Conservation (phyloP, 2,797 vertebrate genomes). For the Chrysocyon brachyurus region DNA sequence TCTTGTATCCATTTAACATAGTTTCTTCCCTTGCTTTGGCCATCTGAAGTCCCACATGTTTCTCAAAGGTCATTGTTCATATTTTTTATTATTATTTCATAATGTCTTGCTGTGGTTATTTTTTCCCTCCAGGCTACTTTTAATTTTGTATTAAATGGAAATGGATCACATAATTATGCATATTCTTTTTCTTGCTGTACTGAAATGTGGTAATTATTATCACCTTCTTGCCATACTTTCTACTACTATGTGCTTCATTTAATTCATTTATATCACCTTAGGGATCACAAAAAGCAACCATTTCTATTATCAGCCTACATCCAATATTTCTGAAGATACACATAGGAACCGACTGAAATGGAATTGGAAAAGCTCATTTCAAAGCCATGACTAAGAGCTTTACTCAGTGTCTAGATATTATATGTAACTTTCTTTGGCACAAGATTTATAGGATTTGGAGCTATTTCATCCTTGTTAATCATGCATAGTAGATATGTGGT, state of each 20-base stretch:
- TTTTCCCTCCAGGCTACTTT: neutral
- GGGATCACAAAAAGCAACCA: conserved; percentile 42
- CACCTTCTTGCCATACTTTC: conserved; percentile 42
- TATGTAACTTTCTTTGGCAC: neutral
- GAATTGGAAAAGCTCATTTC: neutral
- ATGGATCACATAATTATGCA: conserved; percentile 48
- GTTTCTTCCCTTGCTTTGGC: neutral
- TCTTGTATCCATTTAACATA: rapidly evolving
- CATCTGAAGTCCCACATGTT: neutral
- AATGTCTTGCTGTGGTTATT: neutral
- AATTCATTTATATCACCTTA: conserved; percentile 50
- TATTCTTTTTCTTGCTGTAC: conserved; percentile 60
- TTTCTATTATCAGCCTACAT: neutral
- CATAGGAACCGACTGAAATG: neutral
- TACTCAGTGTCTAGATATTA: neutral
- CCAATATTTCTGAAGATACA: neutral
- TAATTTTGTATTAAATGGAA: conserved; percentile 68
- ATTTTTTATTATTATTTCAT: conserved; percentile 10
- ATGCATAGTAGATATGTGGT: neutral
- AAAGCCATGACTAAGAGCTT: neutral
- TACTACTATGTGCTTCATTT: conserved; percentile 50
- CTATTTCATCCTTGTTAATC: neutral
- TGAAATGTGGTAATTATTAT: conserved; percentile 68
- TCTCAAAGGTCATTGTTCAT: neutral
- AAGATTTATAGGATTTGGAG: neutral